These are phyloP conservation scores for Aphodius granarius DNA, from an alignment of 2,888 invertebrate genomes.

Conservation along the genomic window DNA sequence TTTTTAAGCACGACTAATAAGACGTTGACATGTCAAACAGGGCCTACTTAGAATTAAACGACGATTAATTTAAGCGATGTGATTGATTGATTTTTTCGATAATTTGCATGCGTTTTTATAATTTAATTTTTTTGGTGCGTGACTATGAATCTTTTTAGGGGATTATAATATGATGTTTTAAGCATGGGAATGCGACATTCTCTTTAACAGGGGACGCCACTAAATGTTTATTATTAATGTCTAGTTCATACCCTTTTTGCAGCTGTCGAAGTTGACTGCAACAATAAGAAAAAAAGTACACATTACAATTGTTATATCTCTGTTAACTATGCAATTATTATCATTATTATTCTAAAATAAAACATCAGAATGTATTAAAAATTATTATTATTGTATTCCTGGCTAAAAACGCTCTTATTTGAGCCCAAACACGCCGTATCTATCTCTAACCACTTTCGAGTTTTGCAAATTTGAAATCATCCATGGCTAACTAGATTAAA, in stretches of 20 bases:
- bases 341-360: no score
- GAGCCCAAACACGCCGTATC: no score
- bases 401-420: not conserved
- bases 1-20: not conserved
- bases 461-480: not conserved
- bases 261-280: not conserved
- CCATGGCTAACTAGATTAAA: not conserved
- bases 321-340: no score
- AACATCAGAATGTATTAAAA: no score
- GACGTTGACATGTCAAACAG: not conserved
- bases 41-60: slow-evolving; percentile 14
- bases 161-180: no score
- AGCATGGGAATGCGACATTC: not conserved
- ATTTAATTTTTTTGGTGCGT: not conserved
- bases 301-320: no score
- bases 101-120: not conserved
- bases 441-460: no score
- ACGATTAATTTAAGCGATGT: slow-evolving; percentile 16
- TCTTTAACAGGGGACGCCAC: not conserved
- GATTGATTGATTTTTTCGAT: not conserved
- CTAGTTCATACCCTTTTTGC: not conserved
- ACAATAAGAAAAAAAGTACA: not conserved
- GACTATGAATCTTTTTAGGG: not conserved
- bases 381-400: no score
- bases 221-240: not conserved